phyloP scores from a whole-genome alignment of 1,140 invertebrate genomes.

The Drosophila nebulosa region DNA sequence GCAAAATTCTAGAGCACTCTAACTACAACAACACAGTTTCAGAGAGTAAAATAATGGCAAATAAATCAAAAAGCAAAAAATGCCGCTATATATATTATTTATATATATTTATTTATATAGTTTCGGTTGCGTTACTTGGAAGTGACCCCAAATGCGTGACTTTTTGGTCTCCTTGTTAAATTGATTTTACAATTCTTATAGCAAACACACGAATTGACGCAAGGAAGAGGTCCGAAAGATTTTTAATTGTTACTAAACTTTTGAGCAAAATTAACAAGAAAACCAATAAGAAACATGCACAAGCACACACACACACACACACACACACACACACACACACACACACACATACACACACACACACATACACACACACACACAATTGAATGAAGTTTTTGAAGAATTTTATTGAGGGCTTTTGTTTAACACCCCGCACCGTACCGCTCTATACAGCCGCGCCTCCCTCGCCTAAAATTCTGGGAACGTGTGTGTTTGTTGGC shows the following conservation, averaged over 20 bases:
- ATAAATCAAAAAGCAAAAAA: conserved; percentile 59
- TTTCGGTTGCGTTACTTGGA: not conserved
- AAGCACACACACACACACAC: not conserved
- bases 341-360: too few relatives aligned
- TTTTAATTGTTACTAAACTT: conserved; percentile 12
- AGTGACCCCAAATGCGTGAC: not conserved
- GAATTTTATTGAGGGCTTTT: not conserved
- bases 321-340: not conserved
- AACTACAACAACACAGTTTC: conserved; percentile 10
- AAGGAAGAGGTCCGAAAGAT: conserved; percentile 26
- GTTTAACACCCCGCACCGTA: not conserved
- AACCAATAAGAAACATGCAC: not conserved
- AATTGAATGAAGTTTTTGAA: not conserved
- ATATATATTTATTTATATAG: not conserved
- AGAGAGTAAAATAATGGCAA: conserved; percentile 39
- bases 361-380: not conserved
- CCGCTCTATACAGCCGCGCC: too few relatives aligned
- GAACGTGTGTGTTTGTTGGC: conserved; percentile 1
- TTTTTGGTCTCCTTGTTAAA: not conserved
- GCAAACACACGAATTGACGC: conserved; percentile 28
- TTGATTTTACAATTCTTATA: not conserved
- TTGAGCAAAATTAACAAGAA: not conserved
- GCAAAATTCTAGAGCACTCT: conserved; percentile 28
- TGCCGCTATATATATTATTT: not conserved
- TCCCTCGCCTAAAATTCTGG: not conserved